A percentile compares a stretch with the other conserved stretches of the same genome.
Conservation (phyloP, 2,888 invertebrate species). For the Drosophila kanekoi region DNA sequence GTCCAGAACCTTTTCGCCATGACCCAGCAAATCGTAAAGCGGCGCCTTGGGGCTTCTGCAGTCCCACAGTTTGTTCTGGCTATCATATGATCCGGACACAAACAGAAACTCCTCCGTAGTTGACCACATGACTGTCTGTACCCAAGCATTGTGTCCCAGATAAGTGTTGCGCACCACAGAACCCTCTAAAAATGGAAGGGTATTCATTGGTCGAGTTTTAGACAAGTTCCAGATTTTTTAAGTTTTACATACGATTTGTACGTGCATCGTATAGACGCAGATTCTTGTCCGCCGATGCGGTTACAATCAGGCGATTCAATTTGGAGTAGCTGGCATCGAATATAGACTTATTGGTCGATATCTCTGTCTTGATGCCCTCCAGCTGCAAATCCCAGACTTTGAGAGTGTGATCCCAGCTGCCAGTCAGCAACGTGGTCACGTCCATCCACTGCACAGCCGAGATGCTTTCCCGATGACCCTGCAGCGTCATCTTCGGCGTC, state of each 20-base stretch:
- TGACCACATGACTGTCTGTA: constrained; percentile 96
- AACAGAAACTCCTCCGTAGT: constrained; percentile 92
- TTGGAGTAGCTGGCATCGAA: constrained; percentile 94
- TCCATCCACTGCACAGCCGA: constrained; percentile 94
- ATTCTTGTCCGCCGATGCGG: constrained; percentile 96
- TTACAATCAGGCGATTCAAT: constrained; percentile 90
- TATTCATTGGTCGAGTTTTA: background rate
- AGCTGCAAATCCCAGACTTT: constrained; percentile 97
- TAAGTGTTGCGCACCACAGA: constrained; percentile 94
- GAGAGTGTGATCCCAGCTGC: constrained; percentile 98
- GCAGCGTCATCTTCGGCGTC: constrained; percentile 94
- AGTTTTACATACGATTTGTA: constrained; percentile 88
- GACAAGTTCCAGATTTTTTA: background rate
- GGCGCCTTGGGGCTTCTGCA: constrained; percentile 96
- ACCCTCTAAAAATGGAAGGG: constrained; percentile 88
- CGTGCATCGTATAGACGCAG: constrained; percentile 96
- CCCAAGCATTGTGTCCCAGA: constrained; percentile 95
- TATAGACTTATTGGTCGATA: constrained; percentile 95
- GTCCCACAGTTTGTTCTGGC: constrained; percentile 97
- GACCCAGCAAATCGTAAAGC: constrained; percentile 96
- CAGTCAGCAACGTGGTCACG: constrained; percentile 91
- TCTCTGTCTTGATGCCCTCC: constrained; percentile 92
- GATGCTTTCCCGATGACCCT: constrained; percentile 96
- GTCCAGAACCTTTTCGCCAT: constrained; percentile 96
- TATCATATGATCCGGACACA: constrained; percentile 96